Conservation (phyloP, 2,113 vertebrate species). For the Odocoileus virginianus region DNA sequence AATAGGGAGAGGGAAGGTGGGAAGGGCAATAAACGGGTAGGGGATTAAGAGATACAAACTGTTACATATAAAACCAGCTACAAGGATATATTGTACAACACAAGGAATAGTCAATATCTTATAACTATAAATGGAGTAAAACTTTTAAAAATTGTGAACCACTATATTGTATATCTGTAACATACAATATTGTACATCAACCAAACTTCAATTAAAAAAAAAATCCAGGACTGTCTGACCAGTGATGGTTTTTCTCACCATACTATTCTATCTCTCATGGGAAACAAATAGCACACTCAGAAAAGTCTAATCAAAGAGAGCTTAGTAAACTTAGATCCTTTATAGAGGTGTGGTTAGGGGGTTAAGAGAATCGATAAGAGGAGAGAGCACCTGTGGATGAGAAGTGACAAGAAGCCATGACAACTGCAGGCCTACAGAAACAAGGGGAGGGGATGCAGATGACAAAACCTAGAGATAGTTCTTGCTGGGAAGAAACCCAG, state of each 20-base stretch:
- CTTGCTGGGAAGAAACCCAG: background rate
- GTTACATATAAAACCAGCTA: background rate
- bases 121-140: background rate
- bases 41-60: background rate
- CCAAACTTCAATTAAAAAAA: background rate
- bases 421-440: background rate
- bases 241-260: background rate
- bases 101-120: background rate
- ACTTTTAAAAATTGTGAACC: background rate
- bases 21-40: background rate
- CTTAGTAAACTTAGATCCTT: background rate
- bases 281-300: background rate
- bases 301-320: background rate
- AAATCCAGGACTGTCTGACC: background rate
- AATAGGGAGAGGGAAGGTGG: background rate
- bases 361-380: background rate
- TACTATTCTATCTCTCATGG: background rate
- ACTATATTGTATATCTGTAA: background rate
- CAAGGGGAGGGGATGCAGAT: background rate
- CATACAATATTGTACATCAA: background rate
- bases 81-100: background rate
- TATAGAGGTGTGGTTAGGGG: background rate
- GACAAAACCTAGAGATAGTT: background rate
- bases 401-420: background rate
- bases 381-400: background rate